Percentiles rank a stretch among this genome's conserved stretches.
These are phyloP conservation scores for Nothura maculosa DNA, from an alignment of 2,797 vertebrate genomes.

Conservation along the genomic window DNA sequence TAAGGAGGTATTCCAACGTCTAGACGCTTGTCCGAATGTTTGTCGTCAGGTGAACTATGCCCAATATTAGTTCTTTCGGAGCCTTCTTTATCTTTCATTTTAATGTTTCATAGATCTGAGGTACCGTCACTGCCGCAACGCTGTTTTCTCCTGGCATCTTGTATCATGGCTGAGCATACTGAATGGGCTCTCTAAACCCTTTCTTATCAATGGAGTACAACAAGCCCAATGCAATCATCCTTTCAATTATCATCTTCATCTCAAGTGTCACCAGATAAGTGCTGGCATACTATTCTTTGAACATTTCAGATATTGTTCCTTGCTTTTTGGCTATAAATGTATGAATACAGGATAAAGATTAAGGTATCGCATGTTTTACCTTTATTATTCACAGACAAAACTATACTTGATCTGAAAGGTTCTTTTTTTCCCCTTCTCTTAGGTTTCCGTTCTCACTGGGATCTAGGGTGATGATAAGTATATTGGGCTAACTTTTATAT, in stretches of 20 bases:
- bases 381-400: constrained; percentile 52
- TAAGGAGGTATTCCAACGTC: background rate
- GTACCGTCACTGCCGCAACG: background rate
- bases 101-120: background rate
- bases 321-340: constrained; percentile 63
- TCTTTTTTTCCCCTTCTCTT: background rate
- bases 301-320: constrained; percentile 67
- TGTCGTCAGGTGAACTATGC: background rate
- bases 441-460: background rate
- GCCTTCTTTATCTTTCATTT: constrained; percentile 57
- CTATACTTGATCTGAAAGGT: constrained; percentile 2
- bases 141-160: constrained; percentile 45
- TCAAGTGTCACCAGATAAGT: constrained; percentile 75
- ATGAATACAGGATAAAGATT: constrained; percentile 62
- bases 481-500: background rate
- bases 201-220: constrained; percentile 74
- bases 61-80: constrained; percentile 20
- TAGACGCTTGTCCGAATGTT: constrained; percentile 3
- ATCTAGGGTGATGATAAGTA: constrained; percentile 1
- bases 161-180: constrained; percentile 55
- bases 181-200: constrained; percentile 69
- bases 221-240: constrained; percentile 70
- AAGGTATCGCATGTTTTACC: constrained; percentile 57
- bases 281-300: constrained; percentile 66
- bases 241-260: constrained; percentile 78